Evolutionary conservation across 2,888 invertebrate species (phyloP).

Genomic region (Silvanus unidentatus): DNA sequence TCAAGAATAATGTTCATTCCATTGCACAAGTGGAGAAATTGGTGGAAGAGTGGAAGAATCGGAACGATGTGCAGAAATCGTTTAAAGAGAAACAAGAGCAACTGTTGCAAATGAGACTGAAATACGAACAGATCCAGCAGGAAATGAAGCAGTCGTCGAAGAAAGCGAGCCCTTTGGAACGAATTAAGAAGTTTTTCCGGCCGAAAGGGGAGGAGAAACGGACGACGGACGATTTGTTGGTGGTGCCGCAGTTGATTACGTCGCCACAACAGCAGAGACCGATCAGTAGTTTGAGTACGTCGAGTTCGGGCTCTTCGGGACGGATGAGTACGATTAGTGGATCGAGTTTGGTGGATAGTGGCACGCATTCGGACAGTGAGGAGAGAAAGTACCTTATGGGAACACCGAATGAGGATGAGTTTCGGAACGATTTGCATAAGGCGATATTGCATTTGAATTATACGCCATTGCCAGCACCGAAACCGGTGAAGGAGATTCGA

Average conservation of each 20-base stretch:
- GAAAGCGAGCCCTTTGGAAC: conserved; percentile 74
- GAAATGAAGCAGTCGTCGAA: conserved; percentile 70
- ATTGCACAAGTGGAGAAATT: conserved; percentile 79
- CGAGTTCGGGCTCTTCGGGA: conserved; percentile 71
- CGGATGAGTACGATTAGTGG: conserved; percentile 77
- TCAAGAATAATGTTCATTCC: conserved; percentile 81
- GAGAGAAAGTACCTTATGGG: conserved; percentile 53
- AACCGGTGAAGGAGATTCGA: conserved; percentile 44
- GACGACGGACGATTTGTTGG: neutral
- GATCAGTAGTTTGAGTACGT: conserved; percentile 63
- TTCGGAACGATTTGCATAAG: conserved; percentile 35
- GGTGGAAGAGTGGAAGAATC: conserved; percentile 80
- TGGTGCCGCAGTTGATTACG: conserved; percentile 19
- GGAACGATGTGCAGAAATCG: conserved; percentile 82
- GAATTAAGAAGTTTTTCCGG: conserved; percentile 47
- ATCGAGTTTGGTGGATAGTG: conserved; percentile 75
- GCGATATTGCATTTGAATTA: conserved; percentile 45
- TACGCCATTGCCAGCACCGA: conserved; percentile 50
- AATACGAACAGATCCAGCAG: conserved; percentile 77
- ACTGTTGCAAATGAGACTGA: conserved; percentile 69
- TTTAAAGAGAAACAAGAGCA: conserved; percentile 81
- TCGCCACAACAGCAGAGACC: conserved; percentile 50
- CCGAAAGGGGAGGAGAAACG: conserved; percentile 17
- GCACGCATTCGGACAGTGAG: conserved; percentile 79
- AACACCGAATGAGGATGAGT: conserved; percentile 36